Evolutionary conservation across 2,113 vertebrate genomes (phyloP).

Genomic region (Hippocampus guttulatus): DNA sequence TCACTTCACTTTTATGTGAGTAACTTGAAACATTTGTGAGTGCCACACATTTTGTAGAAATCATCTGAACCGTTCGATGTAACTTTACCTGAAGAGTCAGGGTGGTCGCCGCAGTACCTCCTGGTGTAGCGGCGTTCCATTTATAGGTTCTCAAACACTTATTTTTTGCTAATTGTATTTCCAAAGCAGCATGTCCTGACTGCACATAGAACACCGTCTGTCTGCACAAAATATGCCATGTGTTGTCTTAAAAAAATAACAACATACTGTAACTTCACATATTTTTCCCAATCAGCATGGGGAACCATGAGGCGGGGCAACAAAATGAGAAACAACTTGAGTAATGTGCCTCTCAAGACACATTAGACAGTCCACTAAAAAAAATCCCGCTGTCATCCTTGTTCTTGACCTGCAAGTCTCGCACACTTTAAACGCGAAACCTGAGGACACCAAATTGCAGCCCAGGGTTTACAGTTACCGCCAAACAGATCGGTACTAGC

Average conservation of each 20-base stretch:
- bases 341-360: neutral
- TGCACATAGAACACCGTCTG: neutral
- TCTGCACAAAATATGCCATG: slow-evolving; percentile 26
- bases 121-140: slow-evolving; percentile 48
- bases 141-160: slow-evolving; percentile 12
- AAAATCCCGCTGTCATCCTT: neutral
- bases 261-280: slow-evolving; percentile 4
- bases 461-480: slow-evolving; percentile 58
- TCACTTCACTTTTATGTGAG: neutral
- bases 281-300: neutral
- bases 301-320: neutral
- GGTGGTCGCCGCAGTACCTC: slow-evolving; percentile 17
- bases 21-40: neutral
- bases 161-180: slow-evolving; percentile 7
- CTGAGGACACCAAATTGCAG: slow-evolving; percentile 48
- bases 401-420: slow-evolving; percentile 22
- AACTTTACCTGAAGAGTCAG: slow-evolving; percentile 41
- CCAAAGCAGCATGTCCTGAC: slow-evolving; percentile 1
- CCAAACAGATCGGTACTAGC: slow-evolving; percentile 27
- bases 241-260: slow-evolving; percentile 9
- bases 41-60: neutral
- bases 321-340: neutral
- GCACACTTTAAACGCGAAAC: slow-evolving; percentile 46
- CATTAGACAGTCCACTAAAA: neutral
- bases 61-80: neutral